Evolutionary conservation across 1,140 invertebrate species (phyloP), one percentile per base, ranked within the genome.

Genomic region (Drosophila truncata): DNA sequence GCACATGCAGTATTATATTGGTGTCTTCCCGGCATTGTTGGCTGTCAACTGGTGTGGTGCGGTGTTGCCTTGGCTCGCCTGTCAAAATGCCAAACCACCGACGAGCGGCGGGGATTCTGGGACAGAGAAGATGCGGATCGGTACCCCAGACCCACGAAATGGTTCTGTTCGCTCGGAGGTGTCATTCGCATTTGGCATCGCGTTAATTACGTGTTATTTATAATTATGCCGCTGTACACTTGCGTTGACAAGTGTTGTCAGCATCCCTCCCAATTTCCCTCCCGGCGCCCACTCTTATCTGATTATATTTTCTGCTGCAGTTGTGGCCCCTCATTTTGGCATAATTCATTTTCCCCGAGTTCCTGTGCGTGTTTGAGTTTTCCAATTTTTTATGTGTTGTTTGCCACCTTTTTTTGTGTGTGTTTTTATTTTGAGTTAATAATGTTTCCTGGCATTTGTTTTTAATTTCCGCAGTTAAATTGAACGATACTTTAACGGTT

Each of bases 121-220:
- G 49, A 18, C 46, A 50, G 55, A 37, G 46, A 42, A 54, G 31
- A 54, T 72, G 66, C 29, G 35, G 55, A 25, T 46, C 42, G 31
- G 13, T 35, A 13, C 66, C 46, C 37, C 65, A 33, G 47, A 33
- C 66, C 47, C 49, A 52, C 37, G 55, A 61, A 52, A 29, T 46
- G 52, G 52, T 41, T 60, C 70, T 55, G 52, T 41, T 60, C 70
- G 54, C 14, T 71, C 52, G 23, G 74, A 90, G 84, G 85, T 88
- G 85, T 88, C 85, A 88, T 81, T 90, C 75, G 85, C 85, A 82
- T 88, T 90, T 85, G 85, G 69, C 74, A 54, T 82, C 85, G 85
- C 85, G 85, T 88, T 88, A 88, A 88, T 88, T 88, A 90, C 78
- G 82, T 88, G 81, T 88, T 88, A 88, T 88, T 88, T 88, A 88